Base-by-base conservation (phyloP, 37 sponge, comb jelly and placozoan genomes). In the Petrosia ficiformis region DNA sequence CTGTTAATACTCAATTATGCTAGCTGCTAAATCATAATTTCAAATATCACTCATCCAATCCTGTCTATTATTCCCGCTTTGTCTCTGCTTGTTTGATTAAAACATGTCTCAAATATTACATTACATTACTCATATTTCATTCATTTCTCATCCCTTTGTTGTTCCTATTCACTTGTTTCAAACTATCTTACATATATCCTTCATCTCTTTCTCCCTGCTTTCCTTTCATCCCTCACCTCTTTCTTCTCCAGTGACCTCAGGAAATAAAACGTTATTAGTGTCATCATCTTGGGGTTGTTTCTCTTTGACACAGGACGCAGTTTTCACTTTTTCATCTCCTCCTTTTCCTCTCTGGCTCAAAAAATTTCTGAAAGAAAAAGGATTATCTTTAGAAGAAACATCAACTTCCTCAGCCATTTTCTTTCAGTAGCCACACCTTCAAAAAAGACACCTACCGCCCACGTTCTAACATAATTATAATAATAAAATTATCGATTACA, bases 361-460 rank as follows among this genome's bases (percentile, higher is more conserved):
- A 39, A 89, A 89, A 10, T 30, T 80, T 63, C 83, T 84, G 59
- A 80, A 89, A 19, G 89, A 89, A 57, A 89, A 89, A 0, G 89
- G 89, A 44, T 89, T 89, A 3, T 56, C 77, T 31, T 41, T 57
- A 29, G n/a, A n/a, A n/a, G n/a, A n/a, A n/a, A 37, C 63, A 1
- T 59, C 64, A 38, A 16, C 39, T 34, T 32, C 19, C 38, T 4
- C 37, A 1, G 76, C 65, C 63, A 75, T 58, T 25, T 32, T 35
- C 34, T 1, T 39, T 29, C 22, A n/a, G n/a, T 19, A 73, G n/a
- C 69, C 69, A 68, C 69, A 40, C 69, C 69, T 39, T 14, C 69
- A 21, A 68, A 8, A 68, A 16, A n/a, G n/a, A n/a, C 65, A 14
- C 33, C 65, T 31, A 19, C 65, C 24, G 21, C n/a, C n/a, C 36